A percentile compares a stretch with the other conserved stretches of the same genome.
These are phyloP conservation scores for Octodon degus DNA, from an alignment of 2,113 vertebrate species.

Conservation along the genomic window DNA sequence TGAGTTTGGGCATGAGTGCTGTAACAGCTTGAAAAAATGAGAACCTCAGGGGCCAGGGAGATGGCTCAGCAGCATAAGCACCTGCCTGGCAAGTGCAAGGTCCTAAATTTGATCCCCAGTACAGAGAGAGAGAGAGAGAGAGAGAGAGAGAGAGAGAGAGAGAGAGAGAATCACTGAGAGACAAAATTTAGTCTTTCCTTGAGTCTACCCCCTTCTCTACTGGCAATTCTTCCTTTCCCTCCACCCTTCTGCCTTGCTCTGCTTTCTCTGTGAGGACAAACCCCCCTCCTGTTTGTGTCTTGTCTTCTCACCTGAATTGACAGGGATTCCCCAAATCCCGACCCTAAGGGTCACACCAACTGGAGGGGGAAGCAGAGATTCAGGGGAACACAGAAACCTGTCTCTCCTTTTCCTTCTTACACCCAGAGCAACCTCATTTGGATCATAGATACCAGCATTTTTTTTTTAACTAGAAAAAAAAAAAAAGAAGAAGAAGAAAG, in stretches of 20 bases:
- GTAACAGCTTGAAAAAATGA: neutral
- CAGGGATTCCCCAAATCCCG: too few relatives aligned
- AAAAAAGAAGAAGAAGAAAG: neutral
- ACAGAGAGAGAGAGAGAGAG: too few relatives aligned
- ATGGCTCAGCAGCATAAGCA: too few relatives aligned
- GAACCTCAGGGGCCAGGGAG: neutral
- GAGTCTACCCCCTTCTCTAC: too few relatives aligned
- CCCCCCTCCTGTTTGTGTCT: too few relatives aligned
- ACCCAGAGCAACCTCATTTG: neutral
- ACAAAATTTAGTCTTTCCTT: neutral
- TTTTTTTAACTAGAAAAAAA: too few relatives aligned
- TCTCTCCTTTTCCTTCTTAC: neutral
- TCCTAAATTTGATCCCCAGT: neutral
- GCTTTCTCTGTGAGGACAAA: neutral
- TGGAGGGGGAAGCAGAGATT: neutral
- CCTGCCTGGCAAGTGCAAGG: too few relatives aligned
- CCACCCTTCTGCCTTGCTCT: neutral
- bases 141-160: neutral
- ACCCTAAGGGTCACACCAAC: neutral
- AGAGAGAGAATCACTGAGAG: neutral
- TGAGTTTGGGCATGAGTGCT: accelerated
- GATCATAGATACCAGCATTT: neutral
- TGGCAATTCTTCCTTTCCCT: neutral
- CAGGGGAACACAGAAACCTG: neutral
- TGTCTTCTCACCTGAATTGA: neutral